A percentile compares a stretch with the other conserved stretches of the same genome.
phyloP scores from a whole-genome alignment of 2,888 invertebrate genomes.

The Drosophila parthenogenetica region DNA sequence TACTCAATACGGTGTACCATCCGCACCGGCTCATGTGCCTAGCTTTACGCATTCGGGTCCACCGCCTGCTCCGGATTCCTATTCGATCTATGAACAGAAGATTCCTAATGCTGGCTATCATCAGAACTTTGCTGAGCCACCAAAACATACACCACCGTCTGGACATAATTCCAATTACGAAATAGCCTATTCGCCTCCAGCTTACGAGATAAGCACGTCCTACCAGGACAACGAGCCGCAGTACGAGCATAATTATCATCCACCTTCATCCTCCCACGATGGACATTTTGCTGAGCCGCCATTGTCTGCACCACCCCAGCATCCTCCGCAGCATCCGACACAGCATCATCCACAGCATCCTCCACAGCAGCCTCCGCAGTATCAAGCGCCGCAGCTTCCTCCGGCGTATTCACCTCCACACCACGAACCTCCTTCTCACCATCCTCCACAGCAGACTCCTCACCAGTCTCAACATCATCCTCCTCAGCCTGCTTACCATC shows the following conservation, averaged over 20 bases:
- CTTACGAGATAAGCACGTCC: constrained; percentile 78
- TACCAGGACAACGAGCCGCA: constrained; percentile 52
- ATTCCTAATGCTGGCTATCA: constrained; percentile 74
- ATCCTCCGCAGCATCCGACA: constrained; percentile 17
- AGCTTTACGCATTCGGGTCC: constrained; percentile 38
- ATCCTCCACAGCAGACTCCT: not conserved
- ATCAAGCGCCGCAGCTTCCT: constrained; percentile 12
- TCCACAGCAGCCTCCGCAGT: constrained; percentile 7
- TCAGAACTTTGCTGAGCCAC: constrained; percentile 80
- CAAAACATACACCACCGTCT: constrained; percentile 31
- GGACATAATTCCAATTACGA: constrained; percentile 63
- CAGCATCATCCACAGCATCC: not conserved
- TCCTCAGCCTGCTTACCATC: not conserved
- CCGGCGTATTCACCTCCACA: constrained; percentile 6
- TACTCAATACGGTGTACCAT: constrained; percentile 64
- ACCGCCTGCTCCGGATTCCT: constrained; percentile 55
- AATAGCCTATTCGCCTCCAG: constrained; percentile 79
- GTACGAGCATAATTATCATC: constrained; percentile 43
- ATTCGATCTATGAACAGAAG: constrained; percentile 73
- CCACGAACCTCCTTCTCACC: constrained; percentile 16
- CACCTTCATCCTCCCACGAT: constrained; percentile 49
- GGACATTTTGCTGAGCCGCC: constrained; percentile 30
- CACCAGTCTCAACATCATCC: not conserved
- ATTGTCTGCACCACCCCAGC: constrained; percentile 22
- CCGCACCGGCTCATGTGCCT: constrained; percentile 39